Conservation (phyloP, 1,140 invertebrate genomes). For the Drosophila navojoa region DNA sequence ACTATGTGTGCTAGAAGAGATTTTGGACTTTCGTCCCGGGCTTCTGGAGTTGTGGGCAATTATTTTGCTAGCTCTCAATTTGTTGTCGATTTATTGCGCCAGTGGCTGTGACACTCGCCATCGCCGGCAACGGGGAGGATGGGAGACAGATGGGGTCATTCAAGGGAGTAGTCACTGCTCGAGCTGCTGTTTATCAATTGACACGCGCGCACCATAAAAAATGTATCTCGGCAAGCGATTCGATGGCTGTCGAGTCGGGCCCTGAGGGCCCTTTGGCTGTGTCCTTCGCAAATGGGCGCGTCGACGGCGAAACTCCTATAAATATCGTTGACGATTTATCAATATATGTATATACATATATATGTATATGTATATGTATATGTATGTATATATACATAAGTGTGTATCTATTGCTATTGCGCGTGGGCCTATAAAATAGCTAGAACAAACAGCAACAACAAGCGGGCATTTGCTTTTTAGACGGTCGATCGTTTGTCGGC, state of each 20-base stretch:
- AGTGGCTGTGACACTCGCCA: slow-evolving; percentile 59
- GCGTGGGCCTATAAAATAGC: slow-evolving; percentile 70
- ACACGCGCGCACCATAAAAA: slow-evolving; percentile 75
- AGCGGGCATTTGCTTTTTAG: slow-evolving; percentile 39
- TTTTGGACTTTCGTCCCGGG: not conserved
- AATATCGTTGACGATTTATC: slow-evolving; percentile 75
- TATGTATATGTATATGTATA: slow-evolving; percentile 3
- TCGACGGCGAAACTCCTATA: slow-evolving; percentile 72
- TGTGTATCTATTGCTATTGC: slow-evolving; percentile 33
- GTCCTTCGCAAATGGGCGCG: slow-evolving; percentile 64
- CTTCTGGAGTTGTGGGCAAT: slow-evolving; percentile 37
- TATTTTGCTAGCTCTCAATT: slow-evolving; percentile 60
- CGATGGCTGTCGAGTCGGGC: slow-evolving; percentile 14
- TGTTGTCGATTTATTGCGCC: slow-evolving; percentile 57
- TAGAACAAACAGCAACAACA: slow-evolving; percentile 25
- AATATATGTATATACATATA: slow-evolving; percentile 18
- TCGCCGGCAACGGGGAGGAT: slow-evolving; percentile 6
- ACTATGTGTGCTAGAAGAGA: too few relatives aligned
- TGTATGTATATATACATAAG: slow-evolving; percentile 12
- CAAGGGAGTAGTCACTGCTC: slow-evolving; percentile 3
- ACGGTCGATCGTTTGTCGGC: slow-evolving; percentile 58
- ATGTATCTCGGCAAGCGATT: slow-evolving; percentile 39
- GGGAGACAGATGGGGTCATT: not conserved
- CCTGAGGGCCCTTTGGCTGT: slow-evolving; percentile 22
- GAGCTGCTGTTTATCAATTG: slow-evolving; percentile 65